Evolutionary conservation across 2,113 vertebrate genomes (phyloP).

Genomic region (Channa maculata): DNA sequence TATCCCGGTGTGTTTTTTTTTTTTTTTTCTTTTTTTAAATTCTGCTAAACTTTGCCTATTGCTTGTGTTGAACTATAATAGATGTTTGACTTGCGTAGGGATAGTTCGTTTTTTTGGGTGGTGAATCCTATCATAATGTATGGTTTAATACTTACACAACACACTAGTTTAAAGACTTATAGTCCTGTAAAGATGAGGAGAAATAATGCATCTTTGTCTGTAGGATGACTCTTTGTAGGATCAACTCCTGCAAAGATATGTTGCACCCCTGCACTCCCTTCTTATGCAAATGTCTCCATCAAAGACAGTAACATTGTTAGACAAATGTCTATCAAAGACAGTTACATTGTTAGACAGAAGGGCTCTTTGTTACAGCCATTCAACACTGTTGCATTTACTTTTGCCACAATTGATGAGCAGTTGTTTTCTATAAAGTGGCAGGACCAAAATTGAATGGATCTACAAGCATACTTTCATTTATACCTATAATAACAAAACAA

Average conservation of each 20-base stretch:
- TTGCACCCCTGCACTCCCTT: slow-evolving; percentile 43
- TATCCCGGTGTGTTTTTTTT: too few relatives aligned
- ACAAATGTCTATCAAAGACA: slow-evolving; percentile 44
- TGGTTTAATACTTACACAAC: slow-evolving; percentile 86
- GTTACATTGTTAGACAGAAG: slow-evolving; percentile 48
- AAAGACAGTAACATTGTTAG: slow-evolving; percentile 30
- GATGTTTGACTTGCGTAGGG: slow-evolving; percentile 87
- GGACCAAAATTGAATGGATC: slow-evolving; percentile 56
- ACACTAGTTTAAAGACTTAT: slow-evolving; percentile 61
- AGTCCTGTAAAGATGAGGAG: slow-evolving; percentile 59
- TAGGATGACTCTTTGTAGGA: slow-evolving; percentile 35
- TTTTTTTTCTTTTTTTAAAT: slow-evolving; percentile 61
- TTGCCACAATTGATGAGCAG: slow-evolving; percentile 42
- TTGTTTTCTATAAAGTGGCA: slow-evolving; percentile 55
- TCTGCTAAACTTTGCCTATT: slow-evolving; percentile 83
- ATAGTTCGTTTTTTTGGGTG: slow-evolving; percentile 86
- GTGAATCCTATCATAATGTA: slow-evolving; percentile 87
- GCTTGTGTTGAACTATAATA: slow-evolving; percentile 86
- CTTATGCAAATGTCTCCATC: slow-evolving; percentile 56
- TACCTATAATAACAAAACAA: background rate
- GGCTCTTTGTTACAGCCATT: slow-evolving; percentile 55
- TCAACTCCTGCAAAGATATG: slow-evolving; percentile 49
- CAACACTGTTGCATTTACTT: slow-evolving; percentile 30
- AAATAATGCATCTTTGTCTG: slow-evolving; percentile 41
- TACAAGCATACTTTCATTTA: slow-evolving; percentile 17